Evolutionary conservation across 2,888 invertebrate genomes (phyloP).

Genomic region (Masnerella sp.): DNA sequence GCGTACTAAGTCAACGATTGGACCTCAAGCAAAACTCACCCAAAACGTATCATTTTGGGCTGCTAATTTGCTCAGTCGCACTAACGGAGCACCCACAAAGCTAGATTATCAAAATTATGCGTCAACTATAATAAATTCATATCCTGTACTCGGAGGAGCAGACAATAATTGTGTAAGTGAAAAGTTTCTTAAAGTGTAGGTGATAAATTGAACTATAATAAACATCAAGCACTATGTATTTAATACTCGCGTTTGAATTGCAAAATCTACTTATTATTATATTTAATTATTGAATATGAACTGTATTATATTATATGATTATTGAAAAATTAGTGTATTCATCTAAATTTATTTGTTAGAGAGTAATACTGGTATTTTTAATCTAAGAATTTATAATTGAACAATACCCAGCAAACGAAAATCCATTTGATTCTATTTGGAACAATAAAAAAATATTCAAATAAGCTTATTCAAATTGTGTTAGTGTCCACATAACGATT

Average conservation of each 20-base stretch:
- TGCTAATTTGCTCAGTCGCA: slow-evolving; percentile 9
- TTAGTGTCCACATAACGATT: too few species aligned
- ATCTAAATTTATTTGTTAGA: not conserved
- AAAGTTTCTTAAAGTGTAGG: not conserved
- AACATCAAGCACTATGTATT: not conserved
- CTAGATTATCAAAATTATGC: slow-evolving; percentile 12
- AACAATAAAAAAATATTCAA: too few species aligned
- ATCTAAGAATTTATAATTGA: not conserved
- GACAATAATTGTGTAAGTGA: slow-evolving; percentile 9
- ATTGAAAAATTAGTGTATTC: not conserved
- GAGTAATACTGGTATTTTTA: not conserved
- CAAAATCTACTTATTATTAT: not conserved
- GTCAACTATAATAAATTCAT: slow-evolving; percentile 8
- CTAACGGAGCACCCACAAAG: slow-evolving; percentile 7
- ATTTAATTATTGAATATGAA: not conserved
- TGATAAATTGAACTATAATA: not conserved
- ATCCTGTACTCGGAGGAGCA: slow-evolving; percentile 13
- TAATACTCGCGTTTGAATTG: not conserved
- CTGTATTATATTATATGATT: not conserved
- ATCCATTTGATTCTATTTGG: too few species aligned
- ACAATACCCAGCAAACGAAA: too few species aligned
- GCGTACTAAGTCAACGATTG: slow-evolving; percentile 4
- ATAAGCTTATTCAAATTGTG: too few species aligned
- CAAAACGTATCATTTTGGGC: slow-evolving; percentile 15
- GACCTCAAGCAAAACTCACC: not conserved